phyloP scores from a whole-genome alignment of 1,140 invertebrate genomes.

The Drosophila trapezifrons region DNA sequence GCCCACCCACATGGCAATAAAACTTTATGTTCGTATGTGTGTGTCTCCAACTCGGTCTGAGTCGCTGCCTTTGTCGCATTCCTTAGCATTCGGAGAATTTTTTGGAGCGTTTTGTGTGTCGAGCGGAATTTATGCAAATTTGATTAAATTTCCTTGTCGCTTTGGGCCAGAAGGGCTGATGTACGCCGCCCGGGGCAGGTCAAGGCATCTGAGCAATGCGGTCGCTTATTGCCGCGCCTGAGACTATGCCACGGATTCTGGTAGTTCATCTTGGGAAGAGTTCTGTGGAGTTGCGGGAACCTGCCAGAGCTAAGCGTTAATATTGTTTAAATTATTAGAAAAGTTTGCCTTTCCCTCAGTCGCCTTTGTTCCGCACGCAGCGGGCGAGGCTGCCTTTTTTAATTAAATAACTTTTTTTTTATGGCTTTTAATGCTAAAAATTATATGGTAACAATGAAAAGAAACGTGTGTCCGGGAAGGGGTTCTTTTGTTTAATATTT shows the following conservation, averaged over 20 bases:
- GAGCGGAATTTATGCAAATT: slow-evolving; percentile 79
- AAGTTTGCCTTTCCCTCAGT: slow-evolving; percentile 5
- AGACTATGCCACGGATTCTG: slow-evolving; percentile 46
- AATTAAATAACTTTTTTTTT: slow-evolving; percentile 6
- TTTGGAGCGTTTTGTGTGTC: slow-evolving; percentile 67
- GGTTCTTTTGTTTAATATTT: neutral
- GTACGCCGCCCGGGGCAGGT: slow-evolving; percentile 35
- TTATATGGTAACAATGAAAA: neutral
- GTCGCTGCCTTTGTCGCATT: slow-evolving; percentile 47
- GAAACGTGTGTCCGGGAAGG: neutral
- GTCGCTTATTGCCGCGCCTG: slow-evolving; percentile 38
- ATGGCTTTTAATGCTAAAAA: neutral
- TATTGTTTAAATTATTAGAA: slow-evolving; percentile 31
- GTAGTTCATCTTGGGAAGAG: slow-evolving; percentile 39
- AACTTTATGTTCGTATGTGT: slow-evolving; percentile 35
- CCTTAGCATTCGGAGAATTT: slow-evolving; percentile 63
- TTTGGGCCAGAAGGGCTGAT: slow-evolving; percentile 29
- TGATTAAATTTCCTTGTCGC: slow-evolving; percentile 57
- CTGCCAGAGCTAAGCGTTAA: slow-evolving; percentile 8
- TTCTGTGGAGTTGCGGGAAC: neutral
- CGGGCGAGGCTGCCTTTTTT: slow-evolving; percentile 4
- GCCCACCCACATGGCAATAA: slow-evolving; percentile 48
- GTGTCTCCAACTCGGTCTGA: slow-evolving; percentile 28
- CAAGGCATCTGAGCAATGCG: slow-evolving; percentile 66
- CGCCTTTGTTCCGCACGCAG: neutral